Conservation (phyloP, 2,113 vertebrate genomes). For the Aegithalos caudatus region DNA sequence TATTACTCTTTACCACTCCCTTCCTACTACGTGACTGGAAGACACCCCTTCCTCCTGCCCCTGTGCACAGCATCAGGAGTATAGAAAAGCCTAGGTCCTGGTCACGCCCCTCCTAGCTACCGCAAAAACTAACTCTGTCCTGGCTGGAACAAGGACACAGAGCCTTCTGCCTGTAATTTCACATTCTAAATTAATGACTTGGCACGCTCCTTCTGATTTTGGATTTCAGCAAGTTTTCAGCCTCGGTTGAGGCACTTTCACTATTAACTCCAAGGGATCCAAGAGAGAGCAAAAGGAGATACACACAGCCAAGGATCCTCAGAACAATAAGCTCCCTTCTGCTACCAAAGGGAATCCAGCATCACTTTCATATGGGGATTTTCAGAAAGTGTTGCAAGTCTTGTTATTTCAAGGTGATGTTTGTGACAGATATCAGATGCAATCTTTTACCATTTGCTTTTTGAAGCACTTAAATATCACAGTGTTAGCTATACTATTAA, state of each 20-base stretch:
- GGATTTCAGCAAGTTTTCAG: neutral
- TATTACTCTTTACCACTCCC: accelerated
- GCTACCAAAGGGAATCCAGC: neutral
- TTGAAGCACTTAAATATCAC: neutral
- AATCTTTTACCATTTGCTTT: neutral
- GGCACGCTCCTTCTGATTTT: neutral
- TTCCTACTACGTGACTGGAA: neutral
- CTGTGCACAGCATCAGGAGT: neutral
- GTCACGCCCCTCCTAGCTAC: neutral
- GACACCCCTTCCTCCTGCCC: neutral
- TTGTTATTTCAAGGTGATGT: neutral
- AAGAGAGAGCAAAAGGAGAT: neutral
- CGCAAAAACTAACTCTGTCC: neutral
- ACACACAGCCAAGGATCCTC: neutral
- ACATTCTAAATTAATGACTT: neutral
- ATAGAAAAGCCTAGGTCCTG: neutral
- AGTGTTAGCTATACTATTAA: neutral
- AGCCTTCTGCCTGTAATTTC: neutral
- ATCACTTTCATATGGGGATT: accelerated
- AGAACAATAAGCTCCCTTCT: neutral
- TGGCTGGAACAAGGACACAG: neutral
- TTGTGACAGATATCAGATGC: neutral
- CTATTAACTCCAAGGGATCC: neutral
- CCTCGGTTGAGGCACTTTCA: neutral
- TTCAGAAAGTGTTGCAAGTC: neutral